Base-by-base conservation (phyloP, 2,888 invertebrate genomes). In the Elegia similella region DNA sequence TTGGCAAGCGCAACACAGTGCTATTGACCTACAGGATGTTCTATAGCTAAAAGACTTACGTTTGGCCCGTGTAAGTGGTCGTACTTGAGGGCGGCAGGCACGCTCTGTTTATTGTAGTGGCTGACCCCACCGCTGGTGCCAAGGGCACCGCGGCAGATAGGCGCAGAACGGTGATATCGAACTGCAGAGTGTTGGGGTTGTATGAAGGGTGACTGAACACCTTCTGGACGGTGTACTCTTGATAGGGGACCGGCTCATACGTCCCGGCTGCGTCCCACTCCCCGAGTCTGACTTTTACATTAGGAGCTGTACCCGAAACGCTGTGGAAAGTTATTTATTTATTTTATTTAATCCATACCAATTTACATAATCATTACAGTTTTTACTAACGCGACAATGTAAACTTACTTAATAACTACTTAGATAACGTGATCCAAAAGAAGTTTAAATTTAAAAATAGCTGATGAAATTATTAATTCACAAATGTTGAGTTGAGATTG, bases 91-190 rank as follows among this genome's bases (percentile, higher is more conserved):
- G 78, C 12, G 94, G 93, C 55, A 95, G 80, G 69, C 95, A 95
- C 7, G 93, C 92, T 29, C 94, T 93, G 61, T 93, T 93, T 13
- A 95, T 92, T 0, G 93, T 94, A 0, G 89, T 78, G 1, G 87
- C 89, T 7, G 93, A 80, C 0, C 93, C 92, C n/a, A 61, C 65
- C 17, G 66, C 61, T 0, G 91, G 88, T 0, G 86, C 78, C 7
- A 94, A 73, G 0, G 92, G 92, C 15, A 95, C 93, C 0, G 94
- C 73, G 0, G 89, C 72, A 65, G 93, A 86, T n/a, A 98, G 82
- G 59, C 94, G 92, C 30, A 98, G 78, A 0, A 98, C 92, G 1
- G 97, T 97, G 38, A 98, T 92, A 77, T 98, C 96, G 75, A 96
- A 96, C 65, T 95, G 94, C 47, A 98, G 89, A 62, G 95, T 96